phyloP scores from a whole-genome alignment of 1,140 invertebrate genomes.

The Pseudomyrmex sp. region DNA sequence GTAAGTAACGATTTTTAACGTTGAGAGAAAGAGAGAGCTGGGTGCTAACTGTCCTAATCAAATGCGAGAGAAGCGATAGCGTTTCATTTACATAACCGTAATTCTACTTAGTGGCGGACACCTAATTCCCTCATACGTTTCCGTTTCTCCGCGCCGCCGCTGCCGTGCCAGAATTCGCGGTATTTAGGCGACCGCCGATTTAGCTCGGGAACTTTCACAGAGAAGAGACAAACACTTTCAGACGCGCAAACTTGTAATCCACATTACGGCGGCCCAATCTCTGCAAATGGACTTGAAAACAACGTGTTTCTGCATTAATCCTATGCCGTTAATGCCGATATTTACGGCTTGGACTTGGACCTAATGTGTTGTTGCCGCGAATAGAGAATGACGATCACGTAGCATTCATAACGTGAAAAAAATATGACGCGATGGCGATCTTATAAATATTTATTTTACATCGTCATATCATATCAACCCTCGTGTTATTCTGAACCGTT shows the following conservation, averaged over 20 bases:
- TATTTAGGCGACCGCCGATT: constrained; percentile 41
- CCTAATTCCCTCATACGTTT: constrained; percentile 77
- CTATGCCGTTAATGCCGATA: constrained; percentile 24
- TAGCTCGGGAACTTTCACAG: constrained; percentile 49
- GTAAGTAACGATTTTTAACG: constrained; percentile 56
- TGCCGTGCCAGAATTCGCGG: constrained; percentile 59
- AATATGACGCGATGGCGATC: not conserved
- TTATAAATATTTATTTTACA: too few relatives aligned
- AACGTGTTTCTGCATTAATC: constrained; percentile 36
- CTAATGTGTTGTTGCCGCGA: not conserved
- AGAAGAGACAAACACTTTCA: constrained; percentile 59
- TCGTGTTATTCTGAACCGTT: too few relatives aligned
- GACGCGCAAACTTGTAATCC: constrained; percentile 55
- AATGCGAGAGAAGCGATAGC: constrained; percentile 70
- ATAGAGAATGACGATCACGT: constrained; percentile 5
- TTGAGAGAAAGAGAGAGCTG: not conserved
- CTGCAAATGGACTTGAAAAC: constrained; percentile 53
- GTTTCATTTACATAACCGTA: constrained; percentile 83
- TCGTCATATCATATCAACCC: too few relatives aligned
- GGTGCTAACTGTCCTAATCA: constrained; percentile 70
- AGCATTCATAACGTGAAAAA: not conserved
- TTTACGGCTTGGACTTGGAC: constrained; percentile 1
- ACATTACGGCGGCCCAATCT: constrained; percentile 48
- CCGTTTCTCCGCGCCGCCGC: constrained; percentile 64
- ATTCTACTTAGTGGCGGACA: constrained; percentile 78